Percentiles rank a stretch among this genome's conserved stretches.
phyloP scores from a whole-genome alignment of 2,113 vertebrate genomes.

The Megaceryle maxima region DNA sequence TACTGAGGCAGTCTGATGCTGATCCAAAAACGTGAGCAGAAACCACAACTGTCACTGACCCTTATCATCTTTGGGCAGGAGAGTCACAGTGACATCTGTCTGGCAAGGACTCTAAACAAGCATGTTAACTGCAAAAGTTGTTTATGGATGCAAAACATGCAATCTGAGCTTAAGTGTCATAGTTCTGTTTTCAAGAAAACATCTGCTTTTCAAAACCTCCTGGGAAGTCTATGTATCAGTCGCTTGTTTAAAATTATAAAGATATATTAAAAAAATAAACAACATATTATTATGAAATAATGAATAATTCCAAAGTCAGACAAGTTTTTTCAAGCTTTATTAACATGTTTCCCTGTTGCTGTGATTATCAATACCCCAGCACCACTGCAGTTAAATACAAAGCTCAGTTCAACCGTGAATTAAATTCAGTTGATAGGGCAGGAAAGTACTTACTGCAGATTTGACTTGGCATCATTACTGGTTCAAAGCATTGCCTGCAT shows the following conservation, averaged over 20 bases:
- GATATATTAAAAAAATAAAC: neutral
- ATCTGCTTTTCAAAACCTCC: neutral
- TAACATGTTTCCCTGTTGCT: neutral
- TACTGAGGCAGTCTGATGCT: neutral
- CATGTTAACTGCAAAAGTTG: neutral
- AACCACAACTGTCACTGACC: neutral
- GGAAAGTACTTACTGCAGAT: constrained; percentile 9
- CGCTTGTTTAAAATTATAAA: neutral
- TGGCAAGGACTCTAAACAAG: neutral
- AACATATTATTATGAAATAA: neutral
- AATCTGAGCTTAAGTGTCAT: neutral
- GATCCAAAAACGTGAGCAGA: neutral
- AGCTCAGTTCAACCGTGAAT: neutral
- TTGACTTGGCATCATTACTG: constrained; percentile 12
- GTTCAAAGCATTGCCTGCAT: constrained; percentile 50
- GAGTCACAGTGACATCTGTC: neutral
- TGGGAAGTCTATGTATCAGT: neutral
- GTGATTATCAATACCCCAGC: neutral
- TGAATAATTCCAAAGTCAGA: neutral
- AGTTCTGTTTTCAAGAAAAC: neutral
- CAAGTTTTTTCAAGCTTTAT: neutral
- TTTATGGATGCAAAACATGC: neutral
- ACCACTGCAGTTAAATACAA: neutral
- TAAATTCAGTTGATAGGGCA: constrained; percentile 12
- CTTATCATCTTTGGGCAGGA: neutral